phyloP scores from a whole-genome alignment of 2,113 vertebrate genomes.

The Saccopteryx bilineata region DNA sequence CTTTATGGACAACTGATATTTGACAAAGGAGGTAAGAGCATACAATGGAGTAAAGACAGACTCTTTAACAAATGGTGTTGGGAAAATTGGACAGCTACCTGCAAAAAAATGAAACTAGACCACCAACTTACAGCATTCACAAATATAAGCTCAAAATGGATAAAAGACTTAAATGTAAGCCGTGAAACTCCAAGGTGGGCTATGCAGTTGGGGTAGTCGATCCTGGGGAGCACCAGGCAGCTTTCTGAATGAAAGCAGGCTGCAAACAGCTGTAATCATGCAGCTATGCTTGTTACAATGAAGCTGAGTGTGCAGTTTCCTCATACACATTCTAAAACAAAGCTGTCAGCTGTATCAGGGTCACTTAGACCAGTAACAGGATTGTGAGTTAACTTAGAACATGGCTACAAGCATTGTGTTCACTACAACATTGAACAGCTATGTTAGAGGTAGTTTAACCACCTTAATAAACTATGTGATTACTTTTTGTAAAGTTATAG shows the following conservation, averaged over 20 bases:
- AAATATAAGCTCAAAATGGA: too few relatives aligned
- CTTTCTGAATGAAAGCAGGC: neutral
- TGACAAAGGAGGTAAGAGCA: too few relatives aligned
- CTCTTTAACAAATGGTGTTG: too few relatives aligned
- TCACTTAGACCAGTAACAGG: neutral
- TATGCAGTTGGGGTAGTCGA: too few relatives aligned
- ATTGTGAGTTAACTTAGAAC: neutral
- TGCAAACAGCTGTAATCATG: neutral
- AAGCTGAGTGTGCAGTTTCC: neutral
- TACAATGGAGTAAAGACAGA: too few relatives aligned
- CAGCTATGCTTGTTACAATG: neutral
- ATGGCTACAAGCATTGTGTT: neutral
- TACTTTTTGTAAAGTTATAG: slow-evolving; percentile 8
- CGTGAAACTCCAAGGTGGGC: neutral
- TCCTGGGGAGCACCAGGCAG: neutral
- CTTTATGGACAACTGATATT: too few relatives aligned
- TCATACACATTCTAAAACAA: neutral
- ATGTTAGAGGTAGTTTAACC: neutral
- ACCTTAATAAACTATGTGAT: neutral
- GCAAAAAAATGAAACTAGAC: too few relatives aligned
- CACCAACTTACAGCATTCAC: too few relatives aligned
- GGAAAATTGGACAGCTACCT: too few relatives aligned
- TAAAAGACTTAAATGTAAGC: too few relatives aligned
- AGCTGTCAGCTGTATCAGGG: neutral
- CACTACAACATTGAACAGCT: neutral